phyloP scores from a whole-genome alignment of 2,113 vertebrate genomes.

The Hemicordylus capensis region DNA sequence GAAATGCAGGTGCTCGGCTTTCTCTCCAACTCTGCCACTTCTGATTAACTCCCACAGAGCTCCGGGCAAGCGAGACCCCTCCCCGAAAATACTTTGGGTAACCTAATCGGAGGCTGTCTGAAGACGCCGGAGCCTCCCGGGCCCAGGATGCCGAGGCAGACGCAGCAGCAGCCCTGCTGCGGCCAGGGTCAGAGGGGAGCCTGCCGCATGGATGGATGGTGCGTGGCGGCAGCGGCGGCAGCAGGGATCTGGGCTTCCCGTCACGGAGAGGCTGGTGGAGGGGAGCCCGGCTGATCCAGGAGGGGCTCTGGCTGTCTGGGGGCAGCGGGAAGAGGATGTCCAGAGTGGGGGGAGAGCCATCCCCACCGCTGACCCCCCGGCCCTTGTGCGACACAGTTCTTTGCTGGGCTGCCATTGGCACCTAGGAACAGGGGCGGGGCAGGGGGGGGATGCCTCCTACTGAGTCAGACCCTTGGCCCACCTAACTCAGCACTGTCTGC shows the following conservation, averaged over 20 bases:
- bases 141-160: conserved; percentile 45
- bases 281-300: accelerated
- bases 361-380: no score
- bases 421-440: no score
- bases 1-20: conserved; percentile 47
- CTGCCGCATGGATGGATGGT: not conserved
- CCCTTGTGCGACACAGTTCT: no score
- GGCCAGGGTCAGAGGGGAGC: conserved; percentile 39
- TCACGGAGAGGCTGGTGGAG: conserved; percentile 37
- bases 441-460: no score
- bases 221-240: conserved; percentile 14
- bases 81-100: conserved; percentile 55
- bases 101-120: conserved; percentile 58
- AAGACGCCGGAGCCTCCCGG: conserved; percentile 44
- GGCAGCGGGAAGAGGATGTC: no score
- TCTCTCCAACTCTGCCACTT: conserved; percentile 55
- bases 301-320: not conserved
- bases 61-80: conserved; percentile 35
- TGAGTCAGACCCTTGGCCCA: no score
- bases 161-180: conserved; percentile 23
- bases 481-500: no score
- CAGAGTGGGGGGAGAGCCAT: no score
- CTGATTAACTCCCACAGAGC: conserved; percentile 49
- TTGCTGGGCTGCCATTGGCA: no score
- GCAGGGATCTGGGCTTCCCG: conserved; percentile 54